phyloP scores from a whole-genome alignment of 2,888 invertebrate species.

The Sphaerophoria rueppellii region DNA sequence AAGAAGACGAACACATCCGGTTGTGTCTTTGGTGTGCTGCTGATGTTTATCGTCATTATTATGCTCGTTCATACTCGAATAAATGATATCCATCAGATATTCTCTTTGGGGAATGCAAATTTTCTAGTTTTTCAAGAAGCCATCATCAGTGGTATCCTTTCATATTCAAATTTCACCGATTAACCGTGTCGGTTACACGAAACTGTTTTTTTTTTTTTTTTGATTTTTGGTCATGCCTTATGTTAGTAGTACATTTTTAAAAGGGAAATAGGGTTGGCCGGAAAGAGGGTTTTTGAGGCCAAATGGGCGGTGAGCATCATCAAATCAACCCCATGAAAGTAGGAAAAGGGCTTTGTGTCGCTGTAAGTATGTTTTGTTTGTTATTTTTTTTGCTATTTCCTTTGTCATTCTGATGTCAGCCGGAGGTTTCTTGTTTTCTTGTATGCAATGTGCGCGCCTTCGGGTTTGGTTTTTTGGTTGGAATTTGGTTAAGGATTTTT shows the following conservation, averaged over 20 bases:
- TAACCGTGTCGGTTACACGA: conserved; percentile 73
- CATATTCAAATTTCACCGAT: conserved; percentile 71
- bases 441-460: conserved; percentile 36
- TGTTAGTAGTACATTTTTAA: conserved; percentile 24
- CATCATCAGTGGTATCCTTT: conserved; percentile 41
- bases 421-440: conserved; percentile 29
- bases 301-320: conserved; percentile 63
- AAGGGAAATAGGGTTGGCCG: conserved; percentile 33
- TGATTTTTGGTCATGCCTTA: conserved; percentile 37
- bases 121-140: conserved; percentile 55
- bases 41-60: conserved; percentile 26
- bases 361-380: conserved; percentile 60
- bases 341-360: conserved; percentile 49
- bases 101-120: conserved; percentile 57
- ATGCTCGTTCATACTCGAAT: neutral
- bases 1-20: conserved; percentile 47
- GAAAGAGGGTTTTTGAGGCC: conserved; percentile 48
- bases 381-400: conserved; percentile 42
- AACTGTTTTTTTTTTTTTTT: conserved; percentile 29
- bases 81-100: too few relatives aligned
- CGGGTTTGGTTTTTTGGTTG: conserved; percentile 50
- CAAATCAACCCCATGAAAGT: conserved; percentile 46
- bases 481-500: conserved; percentile 49
- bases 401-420: conserved; percentile 51
- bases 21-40: conserved; percentile 12